phyloP scores from a whole-genome alignment of 2,888 invertebrate genomes.

The Frankliniella intonsa region DNA sequence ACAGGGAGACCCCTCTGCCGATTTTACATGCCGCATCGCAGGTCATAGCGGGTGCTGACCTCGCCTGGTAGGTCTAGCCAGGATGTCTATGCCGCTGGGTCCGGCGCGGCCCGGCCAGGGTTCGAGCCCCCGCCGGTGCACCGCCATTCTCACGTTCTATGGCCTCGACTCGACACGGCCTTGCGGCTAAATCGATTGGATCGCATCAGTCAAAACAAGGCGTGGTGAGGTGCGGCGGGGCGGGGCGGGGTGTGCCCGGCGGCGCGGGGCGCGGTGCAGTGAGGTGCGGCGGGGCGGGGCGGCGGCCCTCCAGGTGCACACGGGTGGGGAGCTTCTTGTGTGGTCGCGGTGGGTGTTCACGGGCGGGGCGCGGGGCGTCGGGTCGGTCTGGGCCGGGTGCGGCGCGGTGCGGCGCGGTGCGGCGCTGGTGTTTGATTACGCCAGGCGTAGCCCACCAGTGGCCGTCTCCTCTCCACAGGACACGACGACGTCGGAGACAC shows the following conservation, averaged over 20 bases:
- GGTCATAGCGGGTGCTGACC: no score
- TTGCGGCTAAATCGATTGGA: no score
- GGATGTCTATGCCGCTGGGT: no score
- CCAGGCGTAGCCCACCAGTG: not conserved
- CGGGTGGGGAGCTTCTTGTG: not conserved
- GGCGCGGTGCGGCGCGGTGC: not conserved
- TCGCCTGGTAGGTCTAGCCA: no score
- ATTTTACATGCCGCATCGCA: no score
- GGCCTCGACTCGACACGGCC: no score
- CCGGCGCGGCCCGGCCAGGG: no score
- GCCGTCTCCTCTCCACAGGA: no score
- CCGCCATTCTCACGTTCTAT: no score
- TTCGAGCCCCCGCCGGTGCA: no score
- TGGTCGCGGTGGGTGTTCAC: conserved; percentile 17
- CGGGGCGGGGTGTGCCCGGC: not conserved
- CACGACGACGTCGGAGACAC: not conserved
- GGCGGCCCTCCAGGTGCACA: not conserved
- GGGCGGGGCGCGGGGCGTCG: not conserved
- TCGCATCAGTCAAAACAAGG: not conserved
- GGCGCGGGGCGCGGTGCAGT: not conserved
- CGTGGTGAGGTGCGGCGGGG: not conserved
- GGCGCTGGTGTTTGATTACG: not conserved
- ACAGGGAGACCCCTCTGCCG: no score
- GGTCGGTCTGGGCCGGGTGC: not conserved
- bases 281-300: not conserved